These are phyloP conservation scores for Formica exsecta DNA, from an alignment of 1,140 invertebrate genomes.

Conservation along the genomic window DNA sequence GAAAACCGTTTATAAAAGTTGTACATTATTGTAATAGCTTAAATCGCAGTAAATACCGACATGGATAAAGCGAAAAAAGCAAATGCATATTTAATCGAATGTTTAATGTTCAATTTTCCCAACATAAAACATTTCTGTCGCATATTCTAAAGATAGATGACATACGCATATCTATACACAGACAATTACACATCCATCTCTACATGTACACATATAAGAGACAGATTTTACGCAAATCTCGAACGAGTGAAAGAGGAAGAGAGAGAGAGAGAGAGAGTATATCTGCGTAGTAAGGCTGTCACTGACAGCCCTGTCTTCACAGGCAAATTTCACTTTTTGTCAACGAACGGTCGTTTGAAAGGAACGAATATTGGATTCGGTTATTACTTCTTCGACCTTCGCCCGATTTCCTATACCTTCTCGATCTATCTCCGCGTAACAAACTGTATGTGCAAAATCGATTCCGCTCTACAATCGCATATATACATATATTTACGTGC, in stretches of 20 bases:
- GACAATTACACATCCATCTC: constrained; percentile 15
- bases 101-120: constrained; percentile 19
- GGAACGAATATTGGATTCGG: constrained; percentile 85
- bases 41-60: neutral
- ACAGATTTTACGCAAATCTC: constrained; percentile 10
- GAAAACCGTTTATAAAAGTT: neutral
- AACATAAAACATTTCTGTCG: constrained; percentile 22
- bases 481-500: neutral
- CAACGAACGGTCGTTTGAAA: constrained; percentile 81
- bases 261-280: constrained; percentile 62
- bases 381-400: constrained; percentile 84
- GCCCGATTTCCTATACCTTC: constrained; percentile 72
- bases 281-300: constrained; percentile 73
- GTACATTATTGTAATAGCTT: neutral
- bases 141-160: constrained; percentile 15
- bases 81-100: neutral
- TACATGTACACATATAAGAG: constrained; percentile 2
- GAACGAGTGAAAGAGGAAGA: constrained; percentile 32
- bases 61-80: neutral
- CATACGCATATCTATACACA: neutral
- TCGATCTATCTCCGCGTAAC: constrained; percentile 52
- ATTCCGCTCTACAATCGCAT: constrained; percentile 9
- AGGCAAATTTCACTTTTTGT: constrained; percentile 84
- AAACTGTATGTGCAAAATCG: constrained; percentile 40
- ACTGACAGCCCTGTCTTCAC: constrained; percentile 82